These are phyloP conservation scores for Acrocephalus arundinaceus DNA, from an alignment of 2,113 vertebrate species.

Conservation along the genomic window DNA sequence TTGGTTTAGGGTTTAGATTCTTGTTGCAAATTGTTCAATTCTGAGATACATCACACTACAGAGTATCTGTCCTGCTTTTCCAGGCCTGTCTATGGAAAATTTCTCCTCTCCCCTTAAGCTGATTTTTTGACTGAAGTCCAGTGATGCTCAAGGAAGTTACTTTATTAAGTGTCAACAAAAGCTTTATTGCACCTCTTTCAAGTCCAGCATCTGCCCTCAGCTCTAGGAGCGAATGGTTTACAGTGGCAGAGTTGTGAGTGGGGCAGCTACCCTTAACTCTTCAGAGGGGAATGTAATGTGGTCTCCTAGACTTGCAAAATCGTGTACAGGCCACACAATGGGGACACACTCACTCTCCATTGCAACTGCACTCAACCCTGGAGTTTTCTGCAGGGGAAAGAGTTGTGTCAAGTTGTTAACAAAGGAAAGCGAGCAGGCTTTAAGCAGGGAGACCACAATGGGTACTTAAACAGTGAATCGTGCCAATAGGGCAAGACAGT, in stretches of 20 bases:
- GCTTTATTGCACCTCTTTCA: background rate
- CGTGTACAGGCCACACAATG: rapidly evolving
- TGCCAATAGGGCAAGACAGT: background rate
- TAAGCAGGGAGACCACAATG: background rate
- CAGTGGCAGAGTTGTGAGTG: background rate
- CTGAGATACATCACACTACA: background rate
- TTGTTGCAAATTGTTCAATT: background rate
- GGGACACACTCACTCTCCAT: background rate
- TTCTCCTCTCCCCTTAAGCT: background rate
- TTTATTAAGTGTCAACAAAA: background rate
- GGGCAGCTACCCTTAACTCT: background rate
- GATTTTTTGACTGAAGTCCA: background rate
- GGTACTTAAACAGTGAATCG: background rate
- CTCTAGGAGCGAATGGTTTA: background rate
- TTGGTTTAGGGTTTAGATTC: background rate
- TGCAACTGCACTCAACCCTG: background rate
- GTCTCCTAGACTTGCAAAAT: background rate
- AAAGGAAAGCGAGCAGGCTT: background rate
- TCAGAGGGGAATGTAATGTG: background rate
- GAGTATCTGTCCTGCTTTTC: background rate
- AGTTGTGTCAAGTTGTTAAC: background rate
- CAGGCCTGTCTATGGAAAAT: background rate
- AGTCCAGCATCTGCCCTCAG: background rate
- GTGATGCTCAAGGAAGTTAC: background rate
- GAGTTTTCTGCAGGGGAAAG: background rate